phyloP scores from a whole-genome alignment of 2,888 invertebrate genomes.

The Crocallis elinguaria region DNA sequence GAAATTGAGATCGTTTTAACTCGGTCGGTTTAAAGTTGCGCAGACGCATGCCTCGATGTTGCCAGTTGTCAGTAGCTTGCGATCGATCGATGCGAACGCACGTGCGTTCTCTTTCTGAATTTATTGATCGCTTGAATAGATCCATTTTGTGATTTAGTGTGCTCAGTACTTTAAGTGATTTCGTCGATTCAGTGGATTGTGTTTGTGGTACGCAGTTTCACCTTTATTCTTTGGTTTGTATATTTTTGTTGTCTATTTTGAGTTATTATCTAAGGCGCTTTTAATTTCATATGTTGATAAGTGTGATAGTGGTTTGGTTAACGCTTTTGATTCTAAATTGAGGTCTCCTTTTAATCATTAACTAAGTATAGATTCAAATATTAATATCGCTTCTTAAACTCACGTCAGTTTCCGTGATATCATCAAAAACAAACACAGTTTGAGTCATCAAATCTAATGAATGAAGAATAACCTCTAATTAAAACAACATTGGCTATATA shows the following conservation, averaged over 20 bases:
- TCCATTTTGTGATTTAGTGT: slow-evolving; percentile 57
- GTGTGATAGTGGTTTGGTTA: slow-evolving; percentile 72
- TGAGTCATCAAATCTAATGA: slow-evolving; percentile 47
- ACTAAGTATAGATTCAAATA: background rate
- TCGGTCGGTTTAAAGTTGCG: slow-evolving; percentile 61
- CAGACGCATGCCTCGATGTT: slow-evolving; percentile 70
- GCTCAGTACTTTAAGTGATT: slow-evolving; percentile 40
- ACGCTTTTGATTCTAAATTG: slow-evolving; percentile 28
- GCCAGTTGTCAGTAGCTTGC: slow-evolving; percentile 76
- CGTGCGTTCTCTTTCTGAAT: slow-evolving; percentile 45
- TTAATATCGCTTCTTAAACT: slow-evolving; percentile 3
- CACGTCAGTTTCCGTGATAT: slow-evolving; percentile 32
- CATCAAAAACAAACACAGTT: slow-evolving; percentile 48
- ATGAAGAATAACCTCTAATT: slow-evolving; percentile 44
- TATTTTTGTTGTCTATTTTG: slow-evolving; percentile 35
- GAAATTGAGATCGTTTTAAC: slow-evolving; percentile 45
- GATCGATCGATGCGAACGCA: slow-evolving; percentile 63
- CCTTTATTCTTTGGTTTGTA: slow-evolving; percentile 46
- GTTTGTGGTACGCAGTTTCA: slow-evolving; percentile 34
- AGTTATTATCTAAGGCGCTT: slow-evolving; percentile 48
- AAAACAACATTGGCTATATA: slow-evolving; percentile 44
- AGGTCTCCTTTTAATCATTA: slow-evolving; percentile 5
- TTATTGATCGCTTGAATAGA: slow-evolving; percentile 66
- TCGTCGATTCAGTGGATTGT: slow-evolving; percentile 43
- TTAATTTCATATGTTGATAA: slow-evolving; percentile 60